These are phyloP conservation scores for Periparus ater DNA, from an alignment of 2,797 vertebrate genomes.

Conservation along the genomic window DNA sequence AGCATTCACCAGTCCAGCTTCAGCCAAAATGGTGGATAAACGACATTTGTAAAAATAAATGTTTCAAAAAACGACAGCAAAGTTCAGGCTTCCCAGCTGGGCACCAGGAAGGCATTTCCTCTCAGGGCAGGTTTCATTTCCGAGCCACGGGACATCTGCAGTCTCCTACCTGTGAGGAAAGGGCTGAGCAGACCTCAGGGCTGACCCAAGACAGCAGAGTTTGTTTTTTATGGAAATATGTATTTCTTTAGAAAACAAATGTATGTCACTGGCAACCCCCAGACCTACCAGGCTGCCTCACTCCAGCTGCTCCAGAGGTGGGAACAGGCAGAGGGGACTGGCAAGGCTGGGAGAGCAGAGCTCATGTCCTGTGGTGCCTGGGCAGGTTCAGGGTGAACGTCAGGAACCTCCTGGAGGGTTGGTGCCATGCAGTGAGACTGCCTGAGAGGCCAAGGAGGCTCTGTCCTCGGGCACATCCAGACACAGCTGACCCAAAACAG, in stretches of 20 bases:
- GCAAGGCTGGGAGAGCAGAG: neutral
- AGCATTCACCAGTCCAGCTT: neutral
- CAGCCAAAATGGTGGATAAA: neutral
- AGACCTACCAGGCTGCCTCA: neutral
- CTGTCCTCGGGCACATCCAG: neutral
- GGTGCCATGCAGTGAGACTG: neutral
- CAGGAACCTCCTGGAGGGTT: neutral
- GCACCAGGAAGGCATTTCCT: slow-evolving; percentile 11
- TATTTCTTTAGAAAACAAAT: neutral
- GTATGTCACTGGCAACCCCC: neutral
- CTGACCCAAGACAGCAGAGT: neutral
- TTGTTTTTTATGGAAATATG: neutral
- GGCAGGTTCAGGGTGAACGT: neutral
- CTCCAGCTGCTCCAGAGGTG: neutral
- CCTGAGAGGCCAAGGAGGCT: fast-evolving
- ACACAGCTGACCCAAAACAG: neutral
- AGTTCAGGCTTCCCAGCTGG: neutral
- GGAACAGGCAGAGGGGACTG: neutral
- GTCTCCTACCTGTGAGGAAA: neutral
- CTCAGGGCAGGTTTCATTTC: neutral
- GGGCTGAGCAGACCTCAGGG: neutral
- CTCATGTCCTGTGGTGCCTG: fast-evolving
- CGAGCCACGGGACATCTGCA: fast-evolving
- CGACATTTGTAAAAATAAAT: neutral
- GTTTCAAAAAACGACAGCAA: neutral